Conservation (phyloP, 2,797 vertebrate genomes). For the Aphelocoma californica region DNA sequence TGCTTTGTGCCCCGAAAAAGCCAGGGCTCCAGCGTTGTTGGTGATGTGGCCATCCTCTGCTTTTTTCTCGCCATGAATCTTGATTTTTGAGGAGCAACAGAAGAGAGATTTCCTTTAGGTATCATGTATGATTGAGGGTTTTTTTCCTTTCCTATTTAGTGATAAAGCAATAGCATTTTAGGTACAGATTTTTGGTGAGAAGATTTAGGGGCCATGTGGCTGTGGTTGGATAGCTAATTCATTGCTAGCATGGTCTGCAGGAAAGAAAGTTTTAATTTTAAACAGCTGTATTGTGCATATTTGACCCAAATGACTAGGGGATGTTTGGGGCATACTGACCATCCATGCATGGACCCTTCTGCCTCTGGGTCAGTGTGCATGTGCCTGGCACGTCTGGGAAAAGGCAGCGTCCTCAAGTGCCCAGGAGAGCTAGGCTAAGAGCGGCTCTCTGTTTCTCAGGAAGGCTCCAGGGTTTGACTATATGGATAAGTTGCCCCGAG, state of each 20-base stretch:
- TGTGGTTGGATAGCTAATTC: neutral
- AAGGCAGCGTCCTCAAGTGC: neutral
- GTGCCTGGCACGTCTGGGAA: neutral
- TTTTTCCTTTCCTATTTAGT: neutral
- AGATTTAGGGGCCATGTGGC: neutral
- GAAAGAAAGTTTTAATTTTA: neutral
- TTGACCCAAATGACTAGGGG: neutral
- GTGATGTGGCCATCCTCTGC: neutral
- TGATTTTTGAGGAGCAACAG: neutral
- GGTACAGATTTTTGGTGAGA: neutral
- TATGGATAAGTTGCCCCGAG: neutral
- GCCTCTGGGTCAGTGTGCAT: neutral
- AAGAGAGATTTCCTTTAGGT: neutral
- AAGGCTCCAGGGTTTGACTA: neutral
- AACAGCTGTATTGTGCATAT: neutral
- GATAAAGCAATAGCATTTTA: neutral
- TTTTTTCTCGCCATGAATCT: neutral
- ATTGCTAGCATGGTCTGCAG: neutral
- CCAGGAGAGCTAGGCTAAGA: neutral
- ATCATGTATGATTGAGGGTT: fast-evolving
- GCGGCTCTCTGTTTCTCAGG: neutral
- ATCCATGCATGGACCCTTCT: fast-evolving
- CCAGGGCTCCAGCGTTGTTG: neutral
- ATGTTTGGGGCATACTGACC: neutral
- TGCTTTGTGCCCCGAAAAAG: neutral